Evolutionary conservation across 2,797 vertebrate species (phyloP).

Genomic region (Urophycis tenuis): DNA sequence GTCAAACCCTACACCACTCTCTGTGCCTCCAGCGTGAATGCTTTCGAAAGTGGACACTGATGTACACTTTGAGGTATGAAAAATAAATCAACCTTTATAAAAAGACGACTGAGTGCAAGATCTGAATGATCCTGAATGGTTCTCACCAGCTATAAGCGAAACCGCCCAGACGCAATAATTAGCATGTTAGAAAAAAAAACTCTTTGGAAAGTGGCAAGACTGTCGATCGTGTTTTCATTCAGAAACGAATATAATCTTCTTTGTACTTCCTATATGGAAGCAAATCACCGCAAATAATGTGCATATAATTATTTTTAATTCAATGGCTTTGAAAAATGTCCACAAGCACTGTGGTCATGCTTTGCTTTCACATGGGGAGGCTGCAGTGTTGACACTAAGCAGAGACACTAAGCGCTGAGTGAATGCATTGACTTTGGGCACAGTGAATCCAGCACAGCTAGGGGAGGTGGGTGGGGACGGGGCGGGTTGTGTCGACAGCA

Average conservation of each 20-base stretch:
- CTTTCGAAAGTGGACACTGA: background rate
- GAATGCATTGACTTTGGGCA: constrained; percentile 44
- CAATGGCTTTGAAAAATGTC: too few relatives aligned
- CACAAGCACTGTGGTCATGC: constrained; percentile 56
- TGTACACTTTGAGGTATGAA: background rate
- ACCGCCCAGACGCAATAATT: background rate
- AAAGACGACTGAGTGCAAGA: background rate
- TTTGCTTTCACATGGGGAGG: constrained; percentile 29
- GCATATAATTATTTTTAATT: too few relatives aligned
- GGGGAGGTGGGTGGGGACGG: constrained; percentile 26
- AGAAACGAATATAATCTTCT: background rate
- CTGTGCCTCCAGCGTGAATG: constrained; percentile 38
- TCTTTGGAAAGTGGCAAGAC: background rate
- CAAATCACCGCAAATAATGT: too few relatives aligned
- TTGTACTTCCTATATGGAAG: too few relatives aligned
- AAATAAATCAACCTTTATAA: constrained; percentile 1
- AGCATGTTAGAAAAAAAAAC: background rate
- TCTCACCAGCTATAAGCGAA: background rate
- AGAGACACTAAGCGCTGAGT: too few relatives aligned
- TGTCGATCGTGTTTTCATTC: background rate
- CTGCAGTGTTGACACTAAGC: background rate
- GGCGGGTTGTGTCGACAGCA: constrained; percentile 30
- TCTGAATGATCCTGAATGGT: background rate
- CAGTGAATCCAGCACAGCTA: constrained; percentile 40
- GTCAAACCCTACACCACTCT: constrained; percentile 6